These are phyloP conservation scores for Urocolius indicus DNA, from an alignment of 2,113 vertebrate species.

Conservation along the genomic window DNA sequence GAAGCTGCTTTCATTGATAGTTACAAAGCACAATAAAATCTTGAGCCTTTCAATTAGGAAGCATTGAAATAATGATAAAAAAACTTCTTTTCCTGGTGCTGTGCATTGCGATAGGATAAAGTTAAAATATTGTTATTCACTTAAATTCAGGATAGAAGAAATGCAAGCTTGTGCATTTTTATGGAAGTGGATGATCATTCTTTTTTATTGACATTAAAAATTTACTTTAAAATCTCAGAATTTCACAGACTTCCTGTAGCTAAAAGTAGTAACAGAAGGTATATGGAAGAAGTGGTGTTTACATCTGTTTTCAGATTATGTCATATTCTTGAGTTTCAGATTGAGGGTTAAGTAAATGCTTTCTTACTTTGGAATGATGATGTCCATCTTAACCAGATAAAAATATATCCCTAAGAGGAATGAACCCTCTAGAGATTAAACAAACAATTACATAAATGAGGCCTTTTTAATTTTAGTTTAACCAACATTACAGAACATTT, in stretches of 20 bases:
- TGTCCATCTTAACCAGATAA: background rate
- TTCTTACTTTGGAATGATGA: background rate
- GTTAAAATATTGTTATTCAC: background rate
- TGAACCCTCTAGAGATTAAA: background rate
- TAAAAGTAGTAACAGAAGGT: background rate
- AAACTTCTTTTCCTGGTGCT: background rate
- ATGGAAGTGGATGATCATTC: background rate
- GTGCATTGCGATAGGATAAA: background rate
- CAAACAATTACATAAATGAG: background rate
- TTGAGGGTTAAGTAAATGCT: background rate
- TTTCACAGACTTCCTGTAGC: background rate
- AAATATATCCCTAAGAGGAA: background rate
- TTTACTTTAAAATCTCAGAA: background rate
- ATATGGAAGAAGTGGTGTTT: fast-evolving
- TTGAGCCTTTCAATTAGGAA: background rate
- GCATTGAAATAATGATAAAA: background rate
- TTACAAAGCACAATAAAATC: background rate
- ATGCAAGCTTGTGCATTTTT: background rate
- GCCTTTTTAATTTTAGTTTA: background rate
- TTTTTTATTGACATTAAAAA: background rate
- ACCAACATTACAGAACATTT: background rate
- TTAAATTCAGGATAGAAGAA: background rate
- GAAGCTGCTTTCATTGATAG: background rate
- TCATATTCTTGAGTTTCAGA: background rate
- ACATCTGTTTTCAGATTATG: background rate